phyloP scores from a whole-genome alignment of 2,113 vertebrate species.

The Eptesicus fuscus region DNA sequence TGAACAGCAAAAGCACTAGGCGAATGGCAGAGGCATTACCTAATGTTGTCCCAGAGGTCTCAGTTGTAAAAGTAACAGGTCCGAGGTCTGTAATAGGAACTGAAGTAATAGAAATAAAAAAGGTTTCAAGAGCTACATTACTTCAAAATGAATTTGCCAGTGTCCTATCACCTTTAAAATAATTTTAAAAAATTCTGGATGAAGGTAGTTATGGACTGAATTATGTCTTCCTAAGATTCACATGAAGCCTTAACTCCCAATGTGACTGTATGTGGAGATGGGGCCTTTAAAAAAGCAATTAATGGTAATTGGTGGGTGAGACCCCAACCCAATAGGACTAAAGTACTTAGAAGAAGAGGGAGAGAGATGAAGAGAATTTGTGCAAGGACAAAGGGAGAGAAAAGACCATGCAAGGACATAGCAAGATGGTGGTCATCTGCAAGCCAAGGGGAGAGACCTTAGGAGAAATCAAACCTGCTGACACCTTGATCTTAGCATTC shows the following conservation, averaged over 20 bases:
- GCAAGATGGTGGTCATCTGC: neutral
- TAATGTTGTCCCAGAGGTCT: conserved; percentile 39
- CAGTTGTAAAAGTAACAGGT: conserved; percentile 11
- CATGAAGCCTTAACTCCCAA: neutral
- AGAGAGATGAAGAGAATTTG: neutral
- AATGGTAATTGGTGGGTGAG: neutral
- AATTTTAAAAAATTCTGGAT: neutral
- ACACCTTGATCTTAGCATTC: neutral
- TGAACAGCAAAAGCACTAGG: neutral
- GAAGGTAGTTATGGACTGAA: neutral
- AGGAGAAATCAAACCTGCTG: neutral
- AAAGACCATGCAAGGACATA: neutral
- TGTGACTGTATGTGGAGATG: neutral
- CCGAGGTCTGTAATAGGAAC: conserved; percentile 48
- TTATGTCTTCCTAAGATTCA: neutral
- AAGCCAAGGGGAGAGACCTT: neutral
- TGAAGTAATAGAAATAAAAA: conserved; percentile 26
- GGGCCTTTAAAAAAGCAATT: neutral
- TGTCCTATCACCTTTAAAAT: neutral
- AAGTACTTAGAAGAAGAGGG: neutral
- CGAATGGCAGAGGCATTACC: conserved; percentile 3
- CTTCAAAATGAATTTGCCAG: neutral
- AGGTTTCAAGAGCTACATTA: neutral
- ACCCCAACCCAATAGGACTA: neutral
- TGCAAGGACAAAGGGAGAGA: neutral